Conservation (phyloP, 2,113 vertebrate species). For the Gadus chalcogrammus region DNA sequence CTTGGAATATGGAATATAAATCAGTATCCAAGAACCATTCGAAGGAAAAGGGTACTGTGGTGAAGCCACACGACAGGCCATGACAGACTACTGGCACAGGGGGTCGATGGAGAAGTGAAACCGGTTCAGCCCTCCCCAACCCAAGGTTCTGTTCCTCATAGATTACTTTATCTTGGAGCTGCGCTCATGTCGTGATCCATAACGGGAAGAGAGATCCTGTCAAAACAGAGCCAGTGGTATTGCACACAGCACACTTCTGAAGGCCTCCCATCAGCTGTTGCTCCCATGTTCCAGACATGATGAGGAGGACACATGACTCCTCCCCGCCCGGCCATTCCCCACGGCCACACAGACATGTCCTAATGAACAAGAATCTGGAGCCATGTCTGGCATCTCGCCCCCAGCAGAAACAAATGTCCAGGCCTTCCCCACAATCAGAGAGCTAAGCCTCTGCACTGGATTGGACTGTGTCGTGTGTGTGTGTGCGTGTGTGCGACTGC, state of each 20-base stretch:
- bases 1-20: too few species aligned
- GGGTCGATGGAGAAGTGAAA: too few species aligned
- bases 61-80: too few species aligned
- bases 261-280: constrained; percentile 21
- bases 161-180: too few species aligned
- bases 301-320: constrained; percentile 24
- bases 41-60: too few species aligned
- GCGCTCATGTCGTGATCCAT: too few species aligned
- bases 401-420: constrained; percentile 31
- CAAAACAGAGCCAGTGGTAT: not conserved
- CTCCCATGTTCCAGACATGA: constrained; percentile 8
- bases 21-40: too few species aligned
- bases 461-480: not conserved
- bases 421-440: constrained; percentile 37
- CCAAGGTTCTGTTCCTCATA: too few species aligned
- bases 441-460: constrained; percentile 14
- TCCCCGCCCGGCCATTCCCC: constrained; percentile 19
- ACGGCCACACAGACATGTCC: constrained; percentile 46
- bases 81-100: too few species aligned
- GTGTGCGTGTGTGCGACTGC: not conserved
- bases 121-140: too few species aligned
- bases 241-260: not conserved
- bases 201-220: too few species aligned
- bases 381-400: constrained; percentile 61
- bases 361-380: constrained; percentile 70